phyloP scores from a whole-genome alignment of 2,888 invertebrate genomes.

The Syrista parreyssii region DNA sequence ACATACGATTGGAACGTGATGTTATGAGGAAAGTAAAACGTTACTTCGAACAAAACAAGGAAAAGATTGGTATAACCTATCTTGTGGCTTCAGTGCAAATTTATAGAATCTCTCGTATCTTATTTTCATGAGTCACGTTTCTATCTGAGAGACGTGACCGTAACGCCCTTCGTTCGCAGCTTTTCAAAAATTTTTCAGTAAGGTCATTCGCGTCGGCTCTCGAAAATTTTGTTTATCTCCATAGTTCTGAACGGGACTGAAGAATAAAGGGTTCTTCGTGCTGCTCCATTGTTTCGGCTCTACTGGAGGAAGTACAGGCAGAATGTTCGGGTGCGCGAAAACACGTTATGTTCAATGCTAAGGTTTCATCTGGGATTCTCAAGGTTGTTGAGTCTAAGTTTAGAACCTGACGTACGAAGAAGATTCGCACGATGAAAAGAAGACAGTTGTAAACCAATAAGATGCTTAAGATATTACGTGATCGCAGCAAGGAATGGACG shows the following conservation, averaged over 20 bases:
- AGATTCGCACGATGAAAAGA: not conserved
- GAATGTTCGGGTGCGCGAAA: slow-evolving; percentile 10
- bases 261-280: not conserved
- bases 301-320: not conserved
- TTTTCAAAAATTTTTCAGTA: not conserved
- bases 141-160: not conserved
- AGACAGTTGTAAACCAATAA: not conserved
- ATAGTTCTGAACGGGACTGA: not conserved
- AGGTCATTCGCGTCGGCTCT: not conserved
- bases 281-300: not conserved
- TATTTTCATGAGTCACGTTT: not conserved
- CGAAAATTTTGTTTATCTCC: not conserved
- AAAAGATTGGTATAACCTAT: not conserved
- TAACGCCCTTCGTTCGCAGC: not conserved
- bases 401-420: slow-evolving; percentile 26
- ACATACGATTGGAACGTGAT: not conserved
- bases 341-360: slow-evolving; percentile 10
- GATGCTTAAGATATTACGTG: not conserved
- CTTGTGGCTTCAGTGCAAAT: not conserved
- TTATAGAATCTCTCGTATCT: not conserved
- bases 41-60: not conserved
- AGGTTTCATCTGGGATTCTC: slow-evolving; percentile 22
- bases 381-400: slow-evolving; percentile 26
- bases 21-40: not conserved
- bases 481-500: not conserved